Base-by-base conservation (phyloP, 2,797 vertebrate genomes). In the Sternotherus odoratus region DNA sequence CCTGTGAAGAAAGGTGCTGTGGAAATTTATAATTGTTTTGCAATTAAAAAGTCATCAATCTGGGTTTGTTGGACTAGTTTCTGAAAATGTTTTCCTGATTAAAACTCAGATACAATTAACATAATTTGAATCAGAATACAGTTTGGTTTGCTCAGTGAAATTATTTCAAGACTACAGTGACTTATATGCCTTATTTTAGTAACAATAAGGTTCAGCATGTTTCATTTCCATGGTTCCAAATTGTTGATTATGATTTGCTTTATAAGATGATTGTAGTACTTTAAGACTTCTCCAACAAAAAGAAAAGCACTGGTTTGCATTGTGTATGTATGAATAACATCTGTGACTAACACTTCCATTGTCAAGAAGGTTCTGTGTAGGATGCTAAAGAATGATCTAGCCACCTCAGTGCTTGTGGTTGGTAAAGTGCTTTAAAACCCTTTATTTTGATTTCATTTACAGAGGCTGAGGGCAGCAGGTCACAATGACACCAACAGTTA, bases 381-480 rank as follows among this genome's bases (percentile, higher is more conserved):
- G 86, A 94, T 81, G 5, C 10, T 83, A 26, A 75, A 74, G 57
- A 23, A 66, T 57, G 39, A 90, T 93, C 60, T 4, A 90, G 16
- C 16, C 12, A 33, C 28, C 78, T 90, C 66, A 36, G n/a, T 50
- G 83, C 46, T 54, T 69, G 33, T 74, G 10, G 30, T 89, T 94
- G 90, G 49, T 78, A 92, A 39, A 66, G 49, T 95, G 60, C 57
- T 81, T 92, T 87, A 49, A 86, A 39, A 26, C 8, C 83, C 10
- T 84, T 90, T 48, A 36, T 94, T 95, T 91, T 92, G 60, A 93
- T 54, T 85, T 82, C 33, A 69, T 39, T 86, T 92, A 91, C 60
- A 95, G 89, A 91, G 1, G 80, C 24, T 30, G 33, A 93, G 57
- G 85, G 63, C 39, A 63, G 4, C 26, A 60, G 86, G 86, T 90